These are phyloP conservation scores for Rhinogobio ventralis DNA, from an alignment of 2,797 vertebrate genomes.

Conservation along the genomic window DNA sequence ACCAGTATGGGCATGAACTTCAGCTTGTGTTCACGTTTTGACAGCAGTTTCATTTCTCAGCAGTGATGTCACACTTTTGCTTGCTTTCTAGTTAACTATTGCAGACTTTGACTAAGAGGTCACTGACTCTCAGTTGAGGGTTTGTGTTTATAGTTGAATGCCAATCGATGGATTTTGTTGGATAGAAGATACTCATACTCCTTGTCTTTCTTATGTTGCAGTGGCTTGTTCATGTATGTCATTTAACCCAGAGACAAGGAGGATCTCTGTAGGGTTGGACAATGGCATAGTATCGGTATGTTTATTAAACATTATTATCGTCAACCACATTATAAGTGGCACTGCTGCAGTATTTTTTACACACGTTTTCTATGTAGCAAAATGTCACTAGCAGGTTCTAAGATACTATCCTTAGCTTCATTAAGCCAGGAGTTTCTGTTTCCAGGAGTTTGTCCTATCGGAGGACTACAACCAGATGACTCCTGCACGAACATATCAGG, in stretches of 20 bases:
- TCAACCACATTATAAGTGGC: constrained; percentile 3
- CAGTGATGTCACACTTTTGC: neutral
- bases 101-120: constrained; percentile 2
- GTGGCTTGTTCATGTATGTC: constrained; percentile 96
- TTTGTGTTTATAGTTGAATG: neutral
- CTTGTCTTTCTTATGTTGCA: constrained; percentile 72
- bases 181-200: neutral
- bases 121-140: neutral
- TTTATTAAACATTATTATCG: constrained; percentile 58
- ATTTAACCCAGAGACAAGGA: constrained; percentile 97
- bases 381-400: neutral
- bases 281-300: constrained; percentile 95
- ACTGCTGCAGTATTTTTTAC: neutral
- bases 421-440: constrained; percentile 29
- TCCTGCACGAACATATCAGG: constrained; percentile 88
- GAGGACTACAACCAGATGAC: constrained; percentile 99
- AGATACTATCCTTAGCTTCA: neutral
- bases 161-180: neutral
- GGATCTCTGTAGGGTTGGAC: constrained; percentile 94
- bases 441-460: constrained; percentile 93
- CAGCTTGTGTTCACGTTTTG: neutral
- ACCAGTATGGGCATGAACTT: constrained; percentile 3
- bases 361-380: neutral
- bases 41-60: constrained; percentile 24
- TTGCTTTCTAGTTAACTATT: constrained; percentile 21